Conservation (phyloP, 1,140 invertebrate genomes). For the Drosophila santomea region DNA sequence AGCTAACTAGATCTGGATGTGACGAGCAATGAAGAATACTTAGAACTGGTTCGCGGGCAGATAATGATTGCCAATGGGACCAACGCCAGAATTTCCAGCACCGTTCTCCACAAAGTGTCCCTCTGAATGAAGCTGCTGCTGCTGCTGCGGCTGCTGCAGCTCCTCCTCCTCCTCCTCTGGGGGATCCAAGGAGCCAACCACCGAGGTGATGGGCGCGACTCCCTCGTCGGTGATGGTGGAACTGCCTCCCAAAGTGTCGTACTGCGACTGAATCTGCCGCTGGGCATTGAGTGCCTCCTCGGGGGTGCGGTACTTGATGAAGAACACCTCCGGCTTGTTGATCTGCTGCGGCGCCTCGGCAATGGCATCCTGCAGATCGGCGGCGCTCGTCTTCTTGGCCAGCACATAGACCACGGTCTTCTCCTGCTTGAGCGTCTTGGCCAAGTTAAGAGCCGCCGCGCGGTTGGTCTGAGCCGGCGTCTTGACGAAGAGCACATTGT, state of each 20-base stretch:
- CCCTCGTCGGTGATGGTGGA: constrained; percentile 82
- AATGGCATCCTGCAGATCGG: constrained; percentile 92
- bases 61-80: constrained; percentile 59
- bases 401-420: constrained; percentile 94
- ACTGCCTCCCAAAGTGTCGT: constrained; percentile 76
- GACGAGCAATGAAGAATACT: constrained; percentile 69
- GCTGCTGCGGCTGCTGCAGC: constrained; percentile 55
- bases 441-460: constrained; percentile 87
- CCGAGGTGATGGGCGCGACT: constrained; percentile 78
- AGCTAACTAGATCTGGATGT: constrained; percentile 68
- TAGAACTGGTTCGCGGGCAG: constrained; percentile 78
- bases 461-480: constrained; percentile 90
- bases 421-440: constrained; percentile 90
- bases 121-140: constrained; percentile 40
- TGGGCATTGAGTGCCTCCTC: constrained; percentile 85
- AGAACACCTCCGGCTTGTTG: constrained; percentile 87
- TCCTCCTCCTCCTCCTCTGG: constrained; percentile 74
- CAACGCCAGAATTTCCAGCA: constrained; percentile 35
- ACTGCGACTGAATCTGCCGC: constrained; percentile 81
- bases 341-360: constrained; percentile 86
- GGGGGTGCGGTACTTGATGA: constrained; percentile 88
- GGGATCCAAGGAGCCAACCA: constrained; percentile 75
- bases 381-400: constrained; percentile 90
- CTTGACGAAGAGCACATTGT: constrained; percentile 94
- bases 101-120: constrained; percentile 46